These are phyloP conservation scores for Beris chalybata DNA, from an alignment of 2,888 invertebrate species.

Conservation along the genomic window DNA sequence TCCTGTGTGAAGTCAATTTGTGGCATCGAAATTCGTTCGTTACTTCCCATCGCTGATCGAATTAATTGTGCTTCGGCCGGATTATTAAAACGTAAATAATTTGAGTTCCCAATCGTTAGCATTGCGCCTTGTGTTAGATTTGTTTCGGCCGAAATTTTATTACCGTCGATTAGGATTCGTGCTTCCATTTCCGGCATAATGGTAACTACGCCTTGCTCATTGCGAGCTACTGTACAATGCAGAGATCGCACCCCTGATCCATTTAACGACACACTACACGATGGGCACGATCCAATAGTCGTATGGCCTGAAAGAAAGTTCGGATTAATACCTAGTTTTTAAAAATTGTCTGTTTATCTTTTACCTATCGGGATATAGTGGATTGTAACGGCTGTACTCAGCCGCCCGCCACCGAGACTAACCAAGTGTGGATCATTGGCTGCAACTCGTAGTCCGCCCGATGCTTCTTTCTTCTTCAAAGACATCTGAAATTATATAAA, in stretches of 20 bases:
- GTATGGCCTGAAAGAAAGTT: conserved; percentile 70
- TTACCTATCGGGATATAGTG: conserved; percentile 88
- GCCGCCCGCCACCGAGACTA: conserved; percentile 84
- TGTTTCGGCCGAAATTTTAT: conserved; percentile 70
- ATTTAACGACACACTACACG: conserved; percentile 80
- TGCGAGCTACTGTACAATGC: conserved; percentile 87
- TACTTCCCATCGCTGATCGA: conserved; percentile 72
- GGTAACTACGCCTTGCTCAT: conserved; percentile 76
- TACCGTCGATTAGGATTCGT: conserved; percentile 74
- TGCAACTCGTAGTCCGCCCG: conserved; percentile 60
- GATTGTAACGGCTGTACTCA: conserved; percentile 89
- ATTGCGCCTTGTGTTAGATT: conserved; percentile 86
- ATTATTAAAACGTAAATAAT: conserved; percentile 90
- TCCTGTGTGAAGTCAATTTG: conserved; percentile 66
- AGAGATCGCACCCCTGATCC: conserved; percentile 83
- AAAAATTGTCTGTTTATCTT: conserved; percentile 38
- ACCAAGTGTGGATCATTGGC: conserved; percentile 89
- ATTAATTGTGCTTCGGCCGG: conserved; percentile 86
- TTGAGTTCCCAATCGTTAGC: conserved; percentile 87
- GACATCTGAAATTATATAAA: conserved; percentile 50
- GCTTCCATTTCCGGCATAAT: conserved; percentile 73
- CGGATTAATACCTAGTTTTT: not conserved
- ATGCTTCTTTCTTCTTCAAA: conserved; percentile 53
- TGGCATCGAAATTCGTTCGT: conserved; percentile 76
- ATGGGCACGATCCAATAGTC: conserved; percentile 75